Percentiles rank a stretch among this genome's conserved stretches.
These are phyloP conservation scores for Plebejus anna DNA, from an alignment of 2,888 invertebrate species.

Conservation along the genomic window DNA sequence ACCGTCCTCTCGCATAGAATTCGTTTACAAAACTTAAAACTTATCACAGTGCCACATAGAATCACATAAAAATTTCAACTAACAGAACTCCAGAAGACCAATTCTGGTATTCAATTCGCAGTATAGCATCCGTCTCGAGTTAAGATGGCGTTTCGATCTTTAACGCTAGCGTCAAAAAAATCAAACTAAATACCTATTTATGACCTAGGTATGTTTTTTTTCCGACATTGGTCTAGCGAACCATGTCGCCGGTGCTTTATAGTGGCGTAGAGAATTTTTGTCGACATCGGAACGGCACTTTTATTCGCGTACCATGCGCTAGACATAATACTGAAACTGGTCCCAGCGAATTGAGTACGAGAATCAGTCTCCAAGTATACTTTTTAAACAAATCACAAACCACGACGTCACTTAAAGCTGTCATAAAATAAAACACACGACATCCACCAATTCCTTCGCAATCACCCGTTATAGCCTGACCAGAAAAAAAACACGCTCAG, in stretches of 20 bases:
- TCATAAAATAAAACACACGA: not conserved
- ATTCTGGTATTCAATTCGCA: not conserved
- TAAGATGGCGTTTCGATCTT: not conserved
- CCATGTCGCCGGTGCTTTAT: too few species aligned
- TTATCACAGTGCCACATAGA: slow-evolving; percentile 38
- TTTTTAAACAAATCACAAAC: slow-evolving; percentile 35
- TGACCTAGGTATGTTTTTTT: too few species aligned
- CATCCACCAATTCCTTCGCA: slow-evolving; percentile 17
- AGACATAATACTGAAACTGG: not conserved
- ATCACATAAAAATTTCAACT: slow-evolving; percentile 32
- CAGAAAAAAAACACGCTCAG: not conserved
- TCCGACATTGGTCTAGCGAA: too few species aligned
- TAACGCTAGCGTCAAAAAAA: not conserved
- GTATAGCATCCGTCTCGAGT: not conserved
- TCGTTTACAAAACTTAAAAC: slow-evolving; percentile 32
- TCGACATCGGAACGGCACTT: too few species aligned
- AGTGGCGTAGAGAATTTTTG: too few species aligned
- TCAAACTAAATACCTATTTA: too few species aligned
- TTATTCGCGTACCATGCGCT: not conserved
- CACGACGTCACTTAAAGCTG: slow-evolving; percentile 34
- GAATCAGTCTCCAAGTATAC: slow-evolving; percentile 30
- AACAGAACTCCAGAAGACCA: slow-evolving; percentile 31
- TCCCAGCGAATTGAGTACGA: not conserved
- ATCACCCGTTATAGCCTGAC: not conserved
- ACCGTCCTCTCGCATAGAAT: slow-evolving; percentile 20